Percentiles rank a stretch among this genome's conserved stretches.
These are phyloP conservation scores for Stenodema calcarata DNA, from an alignment of 2,888 invertebrate genomes.

Conservation along the genomic window DNA sequence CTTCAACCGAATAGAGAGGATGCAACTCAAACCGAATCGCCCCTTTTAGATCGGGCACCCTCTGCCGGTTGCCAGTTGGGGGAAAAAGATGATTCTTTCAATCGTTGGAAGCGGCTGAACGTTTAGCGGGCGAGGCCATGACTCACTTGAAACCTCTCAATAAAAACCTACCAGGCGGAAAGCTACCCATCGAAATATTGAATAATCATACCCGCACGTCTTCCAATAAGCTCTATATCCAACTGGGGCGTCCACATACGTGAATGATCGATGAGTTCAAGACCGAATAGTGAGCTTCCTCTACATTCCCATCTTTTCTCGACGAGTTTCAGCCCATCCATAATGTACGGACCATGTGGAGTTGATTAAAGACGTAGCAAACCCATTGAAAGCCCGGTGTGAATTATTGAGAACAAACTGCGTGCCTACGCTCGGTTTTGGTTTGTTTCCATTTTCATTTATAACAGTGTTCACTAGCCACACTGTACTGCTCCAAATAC, in stretches of 20 bases:
- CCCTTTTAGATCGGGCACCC: not conserved
- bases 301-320: not conserved
- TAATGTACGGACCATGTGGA: not conserved
- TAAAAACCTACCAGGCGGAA: conserved; percentile 16
- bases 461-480: too few relatives aligned
- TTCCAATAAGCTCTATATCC: not conserved
- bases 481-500: too few relatives aligned
- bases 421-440: too few relatives aligned
- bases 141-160: conserved; percentile 22
- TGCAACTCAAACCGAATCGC: not conserved
- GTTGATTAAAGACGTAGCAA: not conserved
- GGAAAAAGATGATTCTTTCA: conserved; percentile 14
- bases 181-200: conserved; percentile 13
- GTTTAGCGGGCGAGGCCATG: conserved; percentile 19
- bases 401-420: too few relatives aligned
- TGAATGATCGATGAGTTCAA: not conserved
- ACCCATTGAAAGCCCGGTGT: too few relatives aligned
- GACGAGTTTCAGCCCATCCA: not conserved
- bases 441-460: too few relatives aligned
- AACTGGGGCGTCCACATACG: not conserved
- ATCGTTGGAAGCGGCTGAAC: not conserved
- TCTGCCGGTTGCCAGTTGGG: not conserved
- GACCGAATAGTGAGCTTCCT: not conserved
- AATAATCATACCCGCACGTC: conserved; percentile 27
- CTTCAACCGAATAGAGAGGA: not conserved